These are phyloP conservation scores for Hyppa rectilinea DNA, from an alignment of 2,888 invertebrate species.

Conservation along the genomic window DNA sequence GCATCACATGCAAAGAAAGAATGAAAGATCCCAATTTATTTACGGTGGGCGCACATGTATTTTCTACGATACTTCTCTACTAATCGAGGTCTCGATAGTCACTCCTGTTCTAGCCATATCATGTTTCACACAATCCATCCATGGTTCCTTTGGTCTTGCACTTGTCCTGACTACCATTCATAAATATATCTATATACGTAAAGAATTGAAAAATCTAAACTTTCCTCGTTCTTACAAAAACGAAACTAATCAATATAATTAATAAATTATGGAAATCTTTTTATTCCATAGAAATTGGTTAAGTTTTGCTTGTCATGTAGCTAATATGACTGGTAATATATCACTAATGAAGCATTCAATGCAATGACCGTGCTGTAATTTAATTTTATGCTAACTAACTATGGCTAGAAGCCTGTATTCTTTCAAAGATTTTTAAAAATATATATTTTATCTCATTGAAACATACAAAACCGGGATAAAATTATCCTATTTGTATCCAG, in stretches of 20 bases:
- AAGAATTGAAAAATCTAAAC: background rate
- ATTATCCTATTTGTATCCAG: too few species aligned
- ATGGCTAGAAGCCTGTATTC: background rate
- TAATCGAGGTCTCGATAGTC: background rate
- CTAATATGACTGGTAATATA: constrained; percentile 22
- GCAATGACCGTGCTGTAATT: constrained; percentile 42
- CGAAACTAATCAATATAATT: constrained; percentile 7
- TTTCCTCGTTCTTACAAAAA: background rate
- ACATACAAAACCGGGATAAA: too few species aligned
- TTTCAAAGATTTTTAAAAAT: background rate
- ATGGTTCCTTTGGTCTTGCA: background rate
- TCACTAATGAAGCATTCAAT: constrained; percentile 55
- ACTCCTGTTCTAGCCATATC: background rate
- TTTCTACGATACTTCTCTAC: too few species aligned
- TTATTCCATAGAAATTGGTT: constrained; percentile 12
- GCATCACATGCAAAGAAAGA: too few species aligned
- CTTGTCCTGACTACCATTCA: too few species aligned
- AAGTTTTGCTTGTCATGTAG: constrained; percentile 39
- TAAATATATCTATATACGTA: background rate
- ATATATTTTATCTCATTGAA: too few species aligned
- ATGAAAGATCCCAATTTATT: background rate
- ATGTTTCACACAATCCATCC: too few species aligned
- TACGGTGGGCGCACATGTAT: accelerated
- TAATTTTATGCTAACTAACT: constrained; percentile 18
- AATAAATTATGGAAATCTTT: constrained; percentile 25